Evolutionary conservation across 2,797 vertebrate species (phyloP).

Genomic region (Bufotes viridis): DNA sequence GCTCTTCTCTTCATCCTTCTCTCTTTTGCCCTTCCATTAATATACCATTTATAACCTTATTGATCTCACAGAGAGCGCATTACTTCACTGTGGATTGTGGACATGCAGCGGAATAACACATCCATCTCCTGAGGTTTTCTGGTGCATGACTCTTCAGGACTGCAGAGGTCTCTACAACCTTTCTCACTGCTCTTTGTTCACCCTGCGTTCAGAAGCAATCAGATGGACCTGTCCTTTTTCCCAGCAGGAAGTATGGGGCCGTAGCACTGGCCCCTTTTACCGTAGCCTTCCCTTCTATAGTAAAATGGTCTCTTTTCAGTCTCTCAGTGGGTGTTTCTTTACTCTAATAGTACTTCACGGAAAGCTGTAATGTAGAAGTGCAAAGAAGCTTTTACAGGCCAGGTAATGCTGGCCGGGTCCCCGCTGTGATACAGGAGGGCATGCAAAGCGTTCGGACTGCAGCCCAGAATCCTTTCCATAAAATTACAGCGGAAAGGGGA

Average conservation of each 20-base stretch:
- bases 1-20: conserved; percentile 26
- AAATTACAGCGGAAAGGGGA: conserved; percentile 22
- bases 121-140: conserved; percentile 39
- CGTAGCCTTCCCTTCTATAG: conserved; percentile 28
- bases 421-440: conserved; percentile 53
- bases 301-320: conserved; percentile 55
- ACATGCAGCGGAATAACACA: conserved; percentile 44
- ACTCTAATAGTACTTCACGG: conserved; percentile 57
- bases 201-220: not conserved
- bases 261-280: conserved; percentile 33
- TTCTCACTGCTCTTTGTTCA: not conserved
- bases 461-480: conserved; percentile 53
- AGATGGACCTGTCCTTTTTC: conserved; percentile 15
- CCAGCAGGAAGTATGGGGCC: conserved; percentile 47
- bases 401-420: conserved; percentile 47
- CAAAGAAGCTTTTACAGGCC: conserved; percentile 58
- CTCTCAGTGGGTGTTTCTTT: conserved; percentile 45
- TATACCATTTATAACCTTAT: conserved; percentile 50
- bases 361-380: conserved; percentile 57
- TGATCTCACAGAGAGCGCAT: conserved; percentile 38
- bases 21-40: conserved; percentile 41
- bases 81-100: conserved; percentile 42
- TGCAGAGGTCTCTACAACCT: conserved; percentile 43
- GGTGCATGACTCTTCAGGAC: conserved; percentile 9
- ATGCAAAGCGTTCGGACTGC: conserved; percentile 48